These are phyloP conservation scores for Callimorpha dominula DNA, from an alignment of 2,888 invertebrate species.

Conservation along the genomic window DNA sequence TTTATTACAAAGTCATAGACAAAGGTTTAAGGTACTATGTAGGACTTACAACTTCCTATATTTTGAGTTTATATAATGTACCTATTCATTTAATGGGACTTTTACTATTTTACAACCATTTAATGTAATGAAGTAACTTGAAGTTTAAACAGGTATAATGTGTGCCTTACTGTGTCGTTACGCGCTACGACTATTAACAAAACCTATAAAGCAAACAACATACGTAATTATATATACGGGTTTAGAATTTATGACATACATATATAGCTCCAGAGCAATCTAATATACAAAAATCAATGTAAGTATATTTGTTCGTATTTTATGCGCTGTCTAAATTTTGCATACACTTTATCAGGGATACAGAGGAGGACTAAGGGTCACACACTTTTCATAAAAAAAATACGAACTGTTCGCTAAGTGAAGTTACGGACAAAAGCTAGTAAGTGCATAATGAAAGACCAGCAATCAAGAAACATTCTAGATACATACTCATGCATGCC, in stretches of 20 bases:
- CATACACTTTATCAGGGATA: no score
- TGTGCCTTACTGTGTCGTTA: constrained; percentile 17
- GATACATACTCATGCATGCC: no score
- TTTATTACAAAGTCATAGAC: background rate
- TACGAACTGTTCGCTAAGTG: no score
- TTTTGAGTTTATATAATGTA: background rate
- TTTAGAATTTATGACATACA: constrained; percentile 9
- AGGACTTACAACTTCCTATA: background rate
- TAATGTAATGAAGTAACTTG: constrained; percentile 34
- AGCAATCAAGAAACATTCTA: no score
- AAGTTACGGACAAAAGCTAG: no score
- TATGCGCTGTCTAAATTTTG: no score
- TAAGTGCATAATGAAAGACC: no score
- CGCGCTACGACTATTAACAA: constrained; percentile 26
- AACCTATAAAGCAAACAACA: constrained; percentile 20
- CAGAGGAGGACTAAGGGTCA: no score
- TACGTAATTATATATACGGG: constrained; percentile 25
- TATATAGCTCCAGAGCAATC: background rate
- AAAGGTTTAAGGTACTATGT: background rate
- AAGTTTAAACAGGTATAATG: constrained; percentile 21
- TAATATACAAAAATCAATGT: background rate
- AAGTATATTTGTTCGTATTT: background rate
- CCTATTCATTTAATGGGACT: constrained; percentile 7
- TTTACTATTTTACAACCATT: constrained; percentile 33
- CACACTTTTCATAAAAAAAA: no score